Base-by-base conservation (phyloP, 2,888 invertebrate species). In the Drosophila gaucha region DNA sequence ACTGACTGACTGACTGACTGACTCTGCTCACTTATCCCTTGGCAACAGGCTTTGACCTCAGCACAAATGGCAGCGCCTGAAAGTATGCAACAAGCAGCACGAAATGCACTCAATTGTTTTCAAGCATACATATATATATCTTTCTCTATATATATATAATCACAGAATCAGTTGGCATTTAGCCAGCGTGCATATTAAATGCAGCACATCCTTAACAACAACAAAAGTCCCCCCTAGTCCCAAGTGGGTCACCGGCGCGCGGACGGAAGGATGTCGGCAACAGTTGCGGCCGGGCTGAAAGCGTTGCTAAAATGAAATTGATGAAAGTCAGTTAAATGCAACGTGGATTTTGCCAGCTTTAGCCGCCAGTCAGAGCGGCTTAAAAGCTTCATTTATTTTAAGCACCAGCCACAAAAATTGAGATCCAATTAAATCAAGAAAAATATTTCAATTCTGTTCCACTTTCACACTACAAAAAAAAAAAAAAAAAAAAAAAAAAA, bases 11-110 rank as follows among this genome's bases (percentile, higher is more conserved):
- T 63, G 70, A 79, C 52, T 51, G 24, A 46, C 28, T 52, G 30
- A 56, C 8, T 33, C 16, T 3, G 31, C n/a, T 39, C 12, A 38
- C 69, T 75, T 78, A 69, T 51, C 49, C 65, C 43, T 44, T 35
- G 9, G 58, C 54, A 36, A 52, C 60, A 35, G 39, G 55, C 33
- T 59, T 41, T 74, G 58, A 69, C 60, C 52, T 39, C 66, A 46
- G n/a, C 55, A 24, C 44, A 33, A 54, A 28, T 47, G 51, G 39
- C 67, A 39, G 47, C 63, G 68, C 67, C 77, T 71, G 71, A 44
- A 67, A 77, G 78, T 67, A 79, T 77, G 85, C 82, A 85, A 80
- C 76, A 80, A 82, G 68, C 74, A 66, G 64, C 47, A 43, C 39
- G 60, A 60, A 67, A 58, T 76, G 79, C 85, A 68, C 64, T 85